Base-by-base conservation (phyloP, 2,113 vertebrate genomes). In the Lasiurus cinereus region DNA sequence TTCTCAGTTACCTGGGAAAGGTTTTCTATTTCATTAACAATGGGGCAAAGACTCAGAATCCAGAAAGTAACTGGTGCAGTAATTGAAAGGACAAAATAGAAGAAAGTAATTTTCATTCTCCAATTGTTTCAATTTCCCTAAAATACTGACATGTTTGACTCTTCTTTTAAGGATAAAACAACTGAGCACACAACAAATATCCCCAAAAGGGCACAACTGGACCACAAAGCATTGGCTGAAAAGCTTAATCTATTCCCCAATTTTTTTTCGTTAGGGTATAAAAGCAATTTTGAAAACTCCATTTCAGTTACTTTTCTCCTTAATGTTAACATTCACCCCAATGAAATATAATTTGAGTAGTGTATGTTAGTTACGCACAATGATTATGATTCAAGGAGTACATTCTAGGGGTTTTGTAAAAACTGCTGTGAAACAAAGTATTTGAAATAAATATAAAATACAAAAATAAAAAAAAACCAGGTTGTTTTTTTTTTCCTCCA, bases 381-480 rank as follows among this genome's bases (percentile, higher is more conserved):
- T 93, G 70, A 88, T 72, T 54, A 64, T 31, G 54, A 96, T 13
- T 90, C 24, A 88, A 92, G 18, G 66, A 59, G 14, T 59, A 95
- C 24, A 95, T 39, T 74, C 43, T 76, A 92, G 31, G 0, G 16
- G 22, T 89, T 92, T 92, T 93, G 56, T 92, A 59, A 73, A 94
- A 12, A 86, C 27, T 22, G 88, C 91, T 83, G 93, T 89, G 83
- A 96, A 95, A 82, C 83, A 84, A 95, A 89, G 29, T 94, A 82
- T 69, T 74, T 72, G 7, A 90, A 88, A 43, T 62, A 66, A 73
- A 67, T 83, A 59, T 79, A 94, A 94, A 93, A 83, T 96, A 93
- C 79, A 96, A 97, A 96, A 96, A 96, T 85, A 92, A 97, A 92
- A 92, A 92, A 96, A 97, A 97, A 96, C 50, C 97, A 94, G 88